Conservation (phyloP, 1,140 invertebrate species). For the Pararge aegeria region DNA sequence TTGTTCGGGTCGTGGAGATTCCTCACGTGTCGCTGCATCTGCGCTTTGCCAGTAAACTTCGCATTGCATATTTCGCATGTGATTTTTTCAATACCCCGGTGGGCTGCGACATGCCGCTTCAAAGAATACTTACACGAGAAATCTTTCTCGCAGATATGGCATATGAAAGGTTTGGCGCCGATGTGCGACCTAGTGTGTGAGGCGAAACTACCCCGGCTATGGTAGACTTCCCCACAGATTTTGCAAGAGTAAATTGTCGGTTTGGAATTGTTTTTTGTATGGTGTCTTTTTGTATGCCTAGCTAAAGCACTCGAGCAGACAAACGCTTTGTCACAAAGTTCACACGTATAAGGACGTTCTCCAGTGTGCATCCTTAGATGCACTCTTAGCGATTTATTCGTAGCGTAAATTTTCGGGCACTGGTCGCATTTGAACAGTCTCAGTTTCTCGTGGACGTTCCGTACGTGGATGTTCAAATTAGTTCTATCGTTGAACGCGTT, state of each 20-base stretch:
- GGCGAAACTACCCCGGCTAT: neutral
- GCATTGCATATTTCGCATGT: slow-evolving; percentile 8
- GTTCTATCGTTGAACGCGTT: slow-evolving; percentile 11
- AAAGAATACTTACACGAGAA: neutral
- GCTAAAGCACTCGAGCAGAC: neutral
- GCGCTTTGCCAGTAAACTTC: neutral
- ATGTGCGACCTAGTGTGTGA: neutral
- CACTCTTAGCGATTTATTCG: neutral
- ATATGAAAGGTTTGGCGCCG: neutral
- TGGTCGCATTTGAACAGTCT: slow-evolving; percentile 12
- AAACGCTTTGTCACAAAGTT: slow-evolving; percentile 11
- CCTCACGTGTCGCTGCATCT: neutral
- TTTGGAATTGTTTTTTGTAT: neutral
- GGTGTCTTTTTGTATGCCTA: neutral
- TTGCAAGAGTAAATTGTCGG: neutral
- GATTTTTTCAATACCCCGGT: neutral
- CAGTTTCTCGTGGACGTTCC: slow-evolving; percentile 17
- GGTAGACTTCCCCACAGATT: neutral
- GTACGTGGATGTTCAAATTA: slow-evolving; percentile 12
- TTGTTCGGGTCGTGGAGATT: slow-evolving; percentile 5
- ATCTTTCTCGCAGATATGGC: neutral
- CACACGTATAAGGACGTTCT: slow-evolving; percentile 13
- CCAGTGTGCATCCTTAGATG: slow-evolving; percentile 14
- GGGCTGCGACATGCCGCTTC: neutral
- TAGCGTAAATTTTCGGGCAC: slow-evolving; percentile 8